Percentiles rank a stretch among this genome's conserved stretches.
Conservation (phyloP, 2,797 vertebrate genomes). For the Vipera latastei region DNA sequence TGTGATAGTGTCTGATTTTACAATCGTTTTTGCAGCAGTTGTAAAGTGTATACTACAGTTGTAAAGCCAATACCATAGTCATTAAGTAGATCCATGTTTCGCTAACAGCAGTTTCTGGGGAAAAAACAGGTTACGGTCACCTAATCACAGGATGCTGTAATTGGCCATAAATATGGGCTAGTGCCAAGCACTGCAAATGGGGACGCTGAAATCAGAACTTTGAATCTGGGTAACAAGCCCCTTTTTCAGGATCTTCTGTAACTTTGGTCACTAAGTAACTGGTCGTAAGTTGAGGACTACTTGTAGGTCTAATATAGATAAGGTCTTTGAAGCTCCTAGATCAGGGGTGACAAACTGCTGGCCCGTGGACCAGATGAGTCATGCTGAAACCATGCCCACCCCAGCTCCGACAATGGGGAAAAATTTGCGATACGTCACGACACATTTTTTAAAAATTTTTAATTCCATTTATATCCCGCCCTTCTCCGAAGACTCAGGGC, state of each 20-base stretch:
- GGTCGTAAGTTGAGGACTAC: neutral
- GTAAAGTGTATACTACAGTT: neutral
- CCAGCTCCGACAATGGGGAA: too few relatives aligned
- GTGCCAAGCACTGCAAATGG: neutral
- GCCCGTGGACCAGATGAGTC: too few relatives aligned
- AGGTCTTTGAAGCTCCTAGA: neutral
- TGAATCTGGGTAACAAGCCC: neutral
- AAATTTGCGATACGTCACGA: too few relatives aligned
- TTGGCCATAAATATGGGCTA: neutral
- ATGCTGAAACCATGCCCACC: too few relatives aligned
- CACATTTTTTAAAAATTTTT: too few relatives aligned
- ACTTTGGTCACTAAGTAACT: neutral
- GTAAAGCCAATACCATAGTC: neutral
- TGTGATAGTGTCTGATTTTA: neutral
- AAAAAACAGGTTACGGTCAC: neutral
- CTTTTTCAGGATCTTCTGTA: neutral
- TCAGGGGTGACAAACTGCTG: too few relatives aligned
- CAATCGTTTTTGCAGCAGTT: neutral
- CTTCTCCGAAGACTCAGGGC: too few relatives aligned
- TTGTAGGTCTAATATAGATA: neutral
- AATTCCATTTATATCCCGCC: too few relatives aligned
- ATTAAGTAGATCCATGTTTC: neutral
- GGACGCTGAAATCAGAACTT: neutral
- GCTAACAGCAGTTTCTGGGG: neutral
- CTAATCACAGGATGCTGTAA: neutral